These are phyloP conservation scores for Aurelia aurita DNA, from an alignment of 30 jellyfish, hydroid and myxozoan genomes.

Conservation along the genomic window DNA sequence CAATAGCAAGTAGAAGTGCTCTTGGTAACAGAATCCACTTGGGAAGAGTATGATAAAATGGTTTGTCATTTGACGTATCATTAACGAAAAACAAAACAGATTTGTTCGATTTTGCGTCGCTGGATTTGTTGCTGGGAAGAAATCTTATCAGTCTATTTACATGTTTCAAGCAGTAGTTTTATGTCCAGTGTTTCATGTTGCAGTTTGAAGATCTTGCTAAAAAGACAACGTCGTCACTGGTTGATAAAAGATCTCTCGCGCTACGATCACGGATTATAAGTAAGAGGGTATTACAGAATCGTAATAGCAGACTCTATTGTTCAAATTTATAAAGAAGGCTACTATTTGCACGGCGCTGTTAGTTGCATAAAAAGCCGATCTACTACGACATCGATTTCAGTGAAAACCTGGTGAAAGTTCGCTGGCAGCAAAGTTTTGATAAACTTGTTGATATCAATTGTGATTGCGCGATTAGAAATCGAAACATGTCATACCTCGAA, in stretches of 20 bases:
- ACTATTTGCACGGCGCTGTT: not conserved
- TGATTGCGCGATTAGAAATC: not conserved
- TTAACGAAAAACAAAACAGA: not conserved
- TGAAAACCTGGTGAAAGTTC: too few species aligned
- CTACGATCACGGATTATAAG: slow-evolving; percentile 42
- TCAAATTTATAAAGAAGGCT: slow-evolving; percentile 6
- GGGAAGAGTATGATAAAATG: not conserved
- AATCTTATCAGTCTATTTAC: too few species aligned
- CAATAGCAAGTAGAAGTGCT: slow-evolving; percentile 1
- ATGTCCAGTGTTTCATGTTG: too few species aligned
- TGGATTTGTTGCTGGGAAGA: too few species aligned
- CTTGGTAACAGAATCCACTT: not conserved
- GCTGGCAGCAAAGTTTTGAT: too few species aligned
- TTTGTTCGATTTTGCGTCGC: not conserved
- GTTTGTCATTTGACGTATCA: not conserved
- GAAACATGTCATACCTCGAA: slow-evolving; percentile 61
- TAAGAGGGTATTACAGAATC: slow-evolving; percentile 50
- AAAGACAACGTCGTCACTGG: too few species aligned
- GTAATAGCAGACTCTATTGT: slow-evolving; percentile 69
- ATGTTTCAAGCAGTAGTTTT: too few species aligned
- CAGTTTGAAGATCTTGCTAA: too few species aligned
- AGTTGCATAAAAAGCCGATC: not conserved
- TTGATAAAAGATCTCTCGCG: slow-evolving; percentile 10
- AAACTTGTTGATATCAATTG: not conserved
- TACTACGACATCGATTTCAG: not conserved